Conservation (phyloP, 2,888 invertebrate genomes). For the Alviniconcha strummeri region DNA sequence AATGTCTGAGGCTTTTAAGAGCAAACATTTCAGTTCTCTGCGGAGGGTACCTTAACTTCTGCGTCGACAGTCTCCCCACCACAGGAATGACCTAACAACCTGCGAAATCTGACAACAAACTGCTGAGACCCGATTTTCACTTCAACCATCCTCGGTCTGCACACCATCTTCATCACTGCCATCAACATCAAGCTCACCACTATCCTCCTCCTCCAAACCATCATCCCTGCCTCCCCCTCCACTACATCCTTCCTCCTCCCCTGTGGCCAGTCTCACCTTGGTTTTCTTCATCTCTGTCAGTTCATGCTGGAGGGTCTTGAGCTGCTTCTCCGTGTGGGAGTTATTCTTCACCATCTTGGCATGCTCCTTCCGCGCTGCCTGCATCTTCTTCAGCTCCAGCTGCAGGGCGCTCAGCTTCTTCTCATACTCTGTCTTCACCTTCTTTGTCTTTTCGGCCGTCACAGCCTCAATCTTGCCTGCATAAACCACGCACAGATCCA, state of each 20-base stretch:
- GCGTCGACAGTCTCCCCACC: no score
- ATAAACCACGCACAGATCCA: background rate
- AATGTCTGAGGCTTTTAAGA: no score
- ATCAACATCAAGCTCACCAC: background rate
- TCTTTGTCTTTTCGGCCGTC: conserved; percentile 61
- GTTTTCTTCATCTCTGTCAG: conserved; percentile 87
- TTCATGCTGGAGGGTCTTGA: conserved; percentile 83
- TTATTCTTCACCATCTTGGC: conserved; percentile 87
- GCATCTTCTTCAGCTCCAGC: conserved; percentile 87
- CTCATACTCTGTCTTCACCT: conserved; percentile 92
- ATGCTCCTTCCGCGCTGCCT: conserved; percentile 92
- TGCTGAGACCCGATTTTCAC: no score
- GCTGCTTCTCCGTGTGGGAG: conserved; percentile 84
- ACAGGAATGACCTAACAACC: no score
- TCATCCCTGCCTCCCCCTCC: background rate
- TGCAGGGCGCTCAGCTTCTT: conserved; percentile 88
- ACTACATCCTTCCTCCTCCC: no score
- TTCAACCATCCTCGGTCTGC: no score
- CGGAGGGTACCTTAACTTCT: no score
- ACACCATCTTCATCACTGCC: no score
- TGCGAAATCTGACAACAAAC: no score
- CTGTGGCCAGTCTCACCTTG: conserved; percentile 80
- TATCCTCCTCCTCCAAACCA: background rate
- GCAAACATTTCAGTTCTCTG: no score
- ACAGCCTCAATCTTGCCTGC: conserved; percentile 56